phyloP scores from a whole-genome alignment of 2,888 invertebrate genomes.

The Drosophila algonquin region DNA sequence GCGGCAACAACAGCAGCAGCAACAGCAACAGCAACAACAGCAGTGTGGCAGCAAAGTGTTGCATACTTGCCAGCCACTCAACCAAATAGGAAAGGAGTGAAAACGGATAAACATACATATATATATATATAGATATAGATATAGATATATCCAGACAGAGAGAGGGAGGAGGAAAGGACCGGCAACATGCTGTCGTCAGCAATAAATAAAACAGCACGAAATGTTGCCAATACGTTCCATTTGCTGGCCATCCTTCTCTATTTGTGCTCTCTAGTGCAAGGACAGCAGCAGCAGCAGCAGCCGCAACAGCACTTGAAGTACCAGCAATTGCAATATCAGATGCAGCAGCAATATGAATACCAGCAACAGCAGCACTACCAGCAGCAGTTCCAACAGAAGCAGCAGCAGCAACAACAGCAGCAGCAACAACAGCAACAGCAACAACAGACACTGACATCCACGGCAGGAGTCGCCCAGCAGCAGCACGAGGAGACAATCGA shows the following conservation, averaged over 20 bases:
- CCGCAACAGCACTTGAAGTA: slow-evolving; percentile 69
- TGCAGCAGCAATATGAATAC: slow-evolving; percentile 77
- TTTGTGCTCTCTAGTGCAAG: slow-evolving; percentile 67
- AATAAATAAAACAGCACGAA: slow-evolving; percentile 44
- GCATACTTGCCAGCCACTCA: slow-evolving; percentile 52
- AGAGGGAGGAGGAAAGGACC: slow-evolving; percentile 14
- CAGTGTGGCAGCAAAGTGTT: slow-evolving; percentile 51
- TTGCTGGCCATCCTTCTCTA: slow-evolving; percentile 62
- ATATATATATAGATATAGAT: slow-evolving; percentile 8
- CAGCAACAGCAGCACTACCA: slow-evolving; percentile 74
- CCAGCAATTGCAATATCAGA: slow-evolving; percentile 74
- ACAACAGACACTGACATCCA: slow-evolving; percentile 36
- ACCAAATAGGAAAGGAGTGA: slow-evolving; percentile 22
- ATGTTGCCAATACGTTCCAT: slow-evolving; percentile 65
- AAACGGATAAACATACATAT: slow-evolving; percentile 13
- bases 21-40: slow-evolving; percentile 19
- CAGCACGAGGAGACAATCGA: slow-evolving; percentile 56
- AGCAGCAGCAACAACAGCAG: slow-evolving; percentile 54
- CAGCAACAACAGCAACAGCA: slow-evolving; percentile 56
- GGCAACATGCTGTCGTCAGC: slow-evolving; percentile 58
- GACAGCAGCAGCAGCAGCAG: slow-evolving; percentile 53
- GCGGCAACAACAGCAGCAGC: slow-evolving; percentile 9
- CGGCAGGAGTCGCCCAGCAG: slow-evolving; percentile 39
- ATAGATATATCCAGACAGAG: slow-evolving; percentile 1
- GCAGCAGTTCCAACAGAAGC: slow-evolving; percentile 70